Conservation (phyloP, 2,797 vertebrate species). For the Squalus acanthias region DNA sequence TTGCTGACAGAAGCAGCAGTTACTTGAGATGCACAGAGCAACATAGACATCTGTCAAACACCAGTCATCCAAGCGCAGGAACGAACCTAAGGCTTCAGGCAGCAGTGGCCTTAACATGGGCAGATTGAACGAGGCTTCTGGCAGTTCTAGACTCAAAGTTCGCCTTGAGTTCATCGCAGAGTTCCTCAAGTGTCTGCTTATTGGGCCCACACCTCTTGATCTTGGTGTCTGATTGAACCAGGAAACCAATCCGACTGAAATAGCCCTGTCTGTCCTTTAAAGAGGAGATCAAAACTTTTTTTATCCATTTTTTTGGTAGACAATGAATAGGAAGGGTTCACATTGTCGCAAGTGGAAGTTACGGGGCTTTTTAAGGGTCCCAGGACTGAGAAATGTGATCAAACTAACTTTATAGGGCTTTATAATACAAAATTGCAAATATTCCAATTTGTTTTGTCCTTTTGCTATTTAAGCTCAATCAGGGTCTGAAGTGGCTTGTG, state of each 20-base stretch:
- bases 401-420: no score
- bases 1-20: not conserved
- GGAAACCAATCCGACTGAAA: not conserved
- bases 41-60: not conserved
- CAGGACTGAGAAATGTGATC: no score
- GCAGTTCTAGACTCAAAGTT: not conserved
- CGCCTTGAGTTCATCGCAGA: not conserved
- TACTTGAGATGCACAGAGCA: not conserved
- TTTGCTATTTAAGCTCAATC: no score
- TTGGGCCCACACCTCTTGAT: not conserved
- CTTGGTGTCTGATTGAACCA: not conserved
- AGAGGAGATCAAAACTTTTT: not conserved
- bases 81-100: not conserved
- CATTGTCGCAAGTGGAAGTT: no score
- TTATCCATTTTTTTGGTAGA: no score
- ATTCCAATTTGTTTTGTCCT: no score
- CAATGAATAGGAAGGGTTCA: no score
- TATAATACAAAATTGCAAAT: no score
- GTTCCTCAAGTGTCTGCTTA: not conserved
- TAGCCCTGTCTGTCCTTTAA: not conserved
- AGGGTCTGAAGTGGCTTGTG: no score
- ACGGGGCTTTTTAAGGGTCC: no score
- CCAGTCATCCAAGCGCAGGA: not conserved
- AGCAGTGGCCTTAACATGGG: not conserved
- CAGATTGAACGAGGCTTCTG: not conserved